These are phyloP conservation scores for Mellilla xanthometata DNA, from an alignment of 2,888 invertebrate genomes.

Conservation along the genomic window DNA sequence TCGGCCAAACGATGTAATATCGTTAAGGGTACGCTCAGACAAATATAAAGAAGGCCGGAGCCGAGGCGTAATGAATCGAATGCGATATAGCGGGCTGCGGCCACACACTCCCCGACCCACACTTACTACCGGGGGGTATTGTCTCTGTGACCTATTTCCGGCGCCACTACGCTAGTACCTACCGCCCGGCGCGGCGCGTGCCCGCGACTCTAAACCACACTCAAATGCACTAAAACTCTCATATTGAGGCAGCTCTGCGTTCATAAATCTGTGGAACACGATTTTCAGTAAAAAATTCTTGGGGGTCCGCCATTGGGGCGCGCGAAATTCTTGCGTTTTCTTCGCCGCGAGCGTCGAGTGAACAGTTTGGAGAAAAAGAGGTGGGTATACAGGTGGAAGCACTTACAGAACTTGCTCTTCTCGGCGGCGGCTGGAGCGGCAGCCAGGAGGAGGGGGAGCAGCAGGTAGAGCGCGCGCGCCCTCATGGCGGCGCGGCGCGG, in stretches of 20 bases:
- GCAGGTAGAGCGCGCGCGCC: constrained; percentile 64
- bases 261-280: neutral
- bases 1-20: constrained; percentile 39
- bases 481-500: constrained; percentile 74
- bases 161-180: constrained; percentile 23
- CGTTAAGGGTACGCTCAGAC: constrained; percentile 41
- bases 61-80: constrained; percentile 56
- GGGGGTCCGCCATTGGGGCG: constrained; percentile 33
- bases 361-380: neutral
- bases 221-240: neutral
- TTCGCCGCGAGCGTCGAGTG: constrained; percentile 23
- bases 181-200: neutral
- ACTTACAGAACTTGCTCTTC: constrained; percentile 82
- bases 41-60: constrained; percentile 45
- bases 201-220: neutral
- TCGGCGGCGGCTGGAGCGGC: constrained; percentile 63
- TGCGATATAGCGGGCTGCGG: constrained; percentile 47
- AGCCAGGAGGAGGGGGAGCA: constrained; percentile 55
- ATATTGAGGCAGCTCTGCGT: neutral
- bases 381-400: constrained; percentile 10
- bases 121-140: constrained; percentile 54
- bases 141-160: constrained; percentile 71
- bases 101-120: constrained; percentile 33
- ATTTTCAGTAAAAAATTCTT: constrained; percentile 6
- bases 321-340: constrained; percentile 22